Evolutionary conservation across 2,113 vertebrate genomes (phyloP).

Genomic region (Mola mola): DNA sequence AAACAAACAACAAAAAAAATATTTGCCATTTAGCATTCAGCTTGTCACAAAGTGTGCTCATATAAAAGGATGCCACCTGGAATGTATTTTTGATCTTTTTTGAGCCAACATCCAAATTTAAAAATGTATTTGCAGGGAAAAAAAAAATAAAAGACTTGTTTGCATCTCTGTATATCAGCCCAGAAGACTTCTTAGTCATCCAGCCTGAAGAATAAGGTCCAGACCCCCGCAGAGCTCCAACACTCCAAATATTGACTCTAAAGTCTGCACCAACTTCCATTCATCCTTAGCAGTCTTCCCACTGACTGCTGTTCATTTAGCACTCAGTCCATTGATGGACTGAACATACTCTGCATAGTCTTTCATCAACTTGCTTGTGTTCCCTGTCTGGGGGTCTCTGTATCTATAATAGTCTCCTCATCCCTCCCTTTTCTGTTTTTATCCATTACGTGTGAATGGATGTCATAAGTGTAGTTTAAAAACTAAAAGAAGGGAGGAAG

Average conservation of each 20-base stretch:
- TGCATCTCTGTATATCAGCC: slow-evolving; percentile 43
- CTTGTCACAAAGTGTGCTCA: too few relatives aligned
- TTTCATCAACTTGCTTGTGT: slow-evolving; percentile 14
- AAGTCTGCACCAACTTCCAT: not conserved
- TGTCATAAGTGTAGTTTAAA: slow-evolving; percentile 16
- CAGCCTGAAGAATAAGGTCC: slow-evolving; percentile 8
- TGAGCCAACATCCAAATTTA: not conserved
- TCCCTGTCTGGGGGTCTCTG: not conserved
- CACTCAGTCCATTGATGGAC: slow-evolving; percentile 12
- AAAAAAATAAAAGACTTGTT: slow-evolving; percentile 6
- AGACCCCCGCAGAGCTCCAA: not conserved
- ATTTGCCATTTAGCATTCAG: too few relatives aligned
- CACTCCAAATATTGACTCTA: too few relatives aligned
- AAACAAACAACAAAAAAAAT: too few relatives aligned
- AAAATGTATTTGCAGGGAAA: not conserved
- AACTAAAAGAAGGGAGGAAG: slow-evolving; percentile 26
- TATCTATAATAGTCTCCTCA: too few relatives aligned
- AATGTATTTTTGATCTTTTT: too few relatives aligned
- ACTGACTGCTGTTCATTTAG: slow-evolving; percentile 6
- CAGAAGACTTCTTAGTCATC: slow-evolving; percentile 21
- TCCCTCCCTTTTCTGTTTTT: slow-evolving; percentile 13
- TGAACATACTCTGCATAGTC: slow-evolving; percentile 29
- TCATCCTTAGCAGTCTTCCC: slow-evolving; percentile 33
- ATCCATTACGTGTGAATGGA: slow-evolving; percentile 15
- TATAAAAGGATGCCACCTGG: too few relatives aligned